Conservation (phyloP, 2,797 vertebrate genomes). For the Oreortyx pictus region DNA sequence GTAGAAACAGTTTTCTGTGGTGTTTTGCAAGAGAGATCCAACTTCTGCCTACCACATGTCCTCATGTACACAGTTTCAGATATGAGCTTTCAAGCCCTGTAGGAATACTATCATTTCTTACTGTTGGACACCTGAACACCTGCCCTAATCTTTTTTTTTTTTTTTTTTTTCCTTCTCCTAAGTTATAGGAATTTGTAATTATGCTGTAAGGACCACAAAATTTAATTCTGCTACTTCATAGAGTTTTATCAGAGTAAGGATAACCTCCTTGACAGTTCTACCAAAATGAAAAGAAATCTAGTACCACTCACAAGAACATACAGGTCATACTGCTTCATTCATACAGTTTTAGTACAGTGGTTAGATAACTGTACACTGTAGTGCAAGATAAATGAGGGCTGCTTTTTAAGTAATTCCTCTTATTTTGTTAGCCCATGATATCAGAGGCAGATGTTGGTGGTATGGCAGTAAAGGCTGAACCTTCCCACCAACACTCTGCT, state of each 20-base stretch:
- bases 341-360: conserved; percentile 70
- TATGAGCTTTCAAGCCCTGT: background rate
- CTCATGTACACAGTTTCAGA: background rate
- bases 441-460: too few relatives aligned
- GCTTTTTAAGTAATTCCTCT: too few relatives aligned
- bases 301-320: conserved; percentile 17
- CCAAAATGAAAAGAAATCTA: conserved; percentile 67
- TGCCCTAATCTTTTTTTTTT: background rate
- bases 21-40: background rate
- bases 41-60: background rate
- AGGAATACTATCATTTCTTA: background rate
- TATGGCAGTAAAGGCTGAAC: too few relatives aligned
- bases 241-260: conserved; percentile 45
- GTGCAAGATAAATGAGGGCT: conserved; percentile 56
- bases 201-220: background rate
- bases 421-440: too few relatives aligned
- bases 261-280: conserved; percentile 29
- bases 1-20: background rate
- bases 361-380: conserved; percentile 65
- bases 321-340: conserved; percentile 62
- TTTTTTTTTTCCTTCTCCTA: background rate
- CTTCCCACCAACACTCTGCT: too few relatives aligned
- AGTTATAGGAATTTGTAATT: background rate
- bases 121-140: background rate
- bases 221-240: conserved; percentile 68